A percentile compares a stretch with the other conserved stretches of the same genome.
phyloP scores from a whole-genome alignment of 2,113 vertebrate species.

The Petroica traversi region DNA sequence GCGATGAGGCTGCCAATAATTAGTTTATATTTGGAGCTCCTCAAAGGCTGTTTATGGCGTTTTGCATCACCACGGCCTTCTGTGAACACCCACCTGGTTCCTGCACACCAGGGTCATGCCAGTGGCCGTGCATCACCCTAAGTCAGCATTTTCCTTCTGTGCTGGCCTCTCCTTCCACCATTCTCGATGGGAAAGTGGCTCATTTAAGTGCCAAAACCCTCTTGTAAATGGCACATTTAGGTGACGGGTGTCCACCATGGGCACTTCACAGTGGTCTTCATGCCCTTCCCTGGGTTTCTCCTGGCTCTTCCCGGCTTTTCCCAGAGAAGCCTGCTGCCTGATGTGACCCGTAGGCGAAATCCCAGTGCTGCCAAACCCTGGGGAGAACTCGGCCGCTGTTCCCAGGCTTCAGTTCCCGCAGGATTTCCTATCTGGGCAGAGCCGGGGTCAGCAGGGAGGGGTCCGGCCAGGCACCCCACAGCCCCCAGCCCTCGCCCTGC shows the following conservation, averaged over 20 bases:
- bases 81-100: not conserved
- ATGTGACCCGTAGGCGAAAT: not conserved
- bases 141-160: not conserved
- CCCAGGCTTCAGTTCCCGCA: not conserved
- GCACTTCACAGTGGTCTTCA: rapidly evolving
- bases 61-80: not conserved
- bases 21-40: not conserved
- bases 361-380: not conserved
- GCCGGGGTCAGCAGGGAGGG: not conserved
- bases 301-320: not conserved
- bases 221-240: not conserved
- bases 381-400: not conserved
- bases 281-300: not conserved
- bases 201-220: not conserved
- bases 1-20: not conserved
- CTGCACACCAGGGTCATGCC: not conserved
- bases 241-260: not conserved
- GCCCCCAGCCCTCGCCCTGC: constrained; percentile 27
- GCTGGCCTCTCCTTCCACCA: not conserved
- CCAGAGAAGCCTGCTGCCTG: not conserved
- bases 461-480: not conserved
- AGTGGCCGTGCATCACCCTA: rapidly evolving
- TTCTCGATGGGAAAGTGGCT: not conserved
- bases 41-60: not conserved
- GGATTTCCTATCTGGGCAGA: constrained; percentile 50